Evolutionary conservation across 2,888 invertebrate species (phyloP).

Genomic region (Drosophila conformis): DNA sequence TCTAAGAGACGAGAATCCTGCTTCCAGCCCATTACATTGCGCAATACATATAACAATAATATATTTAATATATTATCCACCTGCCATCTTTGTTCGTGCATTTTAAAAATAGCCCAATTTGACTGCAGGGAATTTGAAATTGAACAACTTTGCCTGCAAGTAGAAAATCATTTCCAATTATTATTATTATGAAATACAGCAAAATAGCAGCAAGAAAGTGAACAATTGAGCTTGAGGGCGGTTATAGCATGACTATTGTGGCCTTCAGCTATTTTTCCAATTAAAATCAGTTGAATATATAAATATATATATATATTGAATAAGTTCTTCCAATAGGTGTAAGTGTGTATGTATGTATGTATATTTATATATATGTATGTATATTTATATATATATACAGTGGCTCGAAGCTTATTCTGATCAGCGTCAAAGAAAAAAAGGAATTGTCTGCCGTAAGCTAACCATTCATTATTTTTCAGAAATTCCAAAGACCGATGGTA

Average conservation of each 20-base stretch:
- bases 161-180: background rate
- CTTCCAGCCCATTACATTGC: background rate
- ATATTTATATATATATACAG: background rate
- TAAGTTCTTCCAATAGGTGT: background rate
- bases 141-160: background rate
- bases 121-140: too few relatives aligned
- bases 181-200: background rate
- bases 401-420: too few relatives aligned
- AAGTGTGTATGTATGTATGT: background rate
- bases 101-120: background rate
- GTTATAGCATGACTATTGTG: background rate
- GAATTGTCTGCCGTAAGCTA: too few relatives aligned
- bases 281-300: background rate
- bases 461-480: too few relatives aligned
- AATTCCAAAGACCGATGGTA: too few relatives aligned
- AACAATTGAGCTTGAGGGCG: background rate
- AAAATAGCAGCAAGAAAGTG: background rate
- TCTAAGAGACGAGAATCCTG: background rate
- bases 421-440: too few relatives aligned
- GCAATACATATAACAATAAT: background rate
- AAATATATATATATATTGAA: constrained; percentile 6
- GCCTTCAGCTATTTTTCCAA: background rate
- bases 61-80: background rate
- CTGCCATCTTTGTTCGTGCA: background rate
- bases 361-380: background rate